Evolutionary conservation across 2,797 vertebrate species (phyloP).

Genomic region (Acestrorhynchus altus): DNA sequence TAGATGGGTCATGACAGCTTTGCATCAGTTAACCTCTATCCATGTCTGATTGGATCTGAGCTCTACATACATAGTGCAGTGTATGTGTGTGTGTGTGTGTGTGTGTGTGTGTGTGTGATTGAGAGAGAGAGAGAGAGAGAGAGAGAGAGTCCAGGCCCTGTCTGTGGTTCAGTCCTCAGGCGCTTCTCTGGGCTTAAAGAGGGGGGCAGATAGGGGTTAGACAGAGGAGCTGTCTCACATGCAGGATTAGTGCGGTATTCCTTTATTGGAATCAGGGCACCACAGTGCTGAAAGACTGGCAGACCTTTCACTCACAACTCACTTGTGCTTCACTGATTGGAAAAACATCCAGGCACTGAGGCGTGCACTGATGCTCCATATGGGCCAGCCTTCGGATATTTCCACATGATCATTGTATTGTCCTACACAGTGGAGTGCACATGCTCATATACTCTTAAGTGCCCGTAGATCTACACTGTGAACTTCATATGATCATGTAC

Average conservation of each 20-base stretch:
- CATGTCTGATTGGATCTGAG: background rate
- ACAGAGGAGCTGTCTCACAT: constrained; percentile 49
- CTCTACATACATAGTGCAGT: background rate
- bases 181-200: constrained; percentile 34
- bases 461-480: background rate
- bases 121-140: constrained; percentile 63
- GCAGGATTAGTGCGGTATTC: constrained; percentile 67
- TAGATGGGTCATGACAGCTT: background rate
- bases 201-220: constrained; percentile 40
- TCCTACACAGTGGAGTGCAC: background rate
- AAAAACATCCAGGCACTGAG: background rate
- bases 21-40: background rate
- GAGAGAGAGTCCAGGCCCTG: constrained; percentile 63
- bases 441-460: background rate
- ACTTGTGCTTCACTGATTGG: constrained; percentile 46
- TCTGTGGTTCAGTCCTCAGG: constrained; percentile 67
- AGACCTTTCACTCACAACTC: constrained; percentile 65
- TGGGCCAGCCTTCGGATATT: background rate
- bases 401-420: background rate
- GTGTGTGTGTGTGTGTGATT: constrained; percentile 53
- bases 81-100: constrained; percentile 32
- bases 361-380: constrained; percentile 12
- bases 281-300: constrained; percentile 41
- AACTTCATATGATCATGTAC: background rate
- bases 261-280: constrained; percentile 61